Base-by-base conservation (phyloP, 2,888 invertebrate genomes). In the Zhuqinia jingwanae region DNA sequence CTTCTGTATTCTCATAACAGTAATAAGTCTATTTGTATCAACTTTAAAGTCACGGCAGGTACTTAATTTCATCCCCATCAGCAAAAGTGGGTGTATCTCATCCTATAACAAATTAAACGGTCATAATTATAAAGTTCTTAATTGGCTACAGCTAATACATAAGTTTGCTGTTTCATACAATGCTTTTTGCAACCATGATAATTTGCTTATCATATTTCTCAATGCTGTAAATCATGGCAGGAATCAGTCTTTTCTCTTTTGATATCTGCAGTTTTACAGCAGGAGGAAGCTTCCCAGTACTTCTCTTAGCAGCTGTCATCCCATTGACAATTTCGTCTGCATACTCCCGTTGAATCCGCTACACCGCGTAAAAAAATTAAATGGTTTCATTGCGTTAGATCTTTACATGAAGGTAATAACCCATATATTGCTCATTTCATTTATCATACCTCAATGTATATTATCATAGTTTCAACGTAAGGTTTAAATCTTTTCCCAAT, bases 41-140 rank as follows among this genome's bases (percentile, higher is more conserved):
- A 93, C 93, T 17, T 93, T 92, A 91, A 93, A 93, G 90, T 93
- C 93, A 65, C 93, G 91, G 2, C 93, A 92, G 2, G 93, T 93
- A 89, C 93, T 93, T 80, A 92, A 87, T 89, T 93, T 93, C 90
- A 93, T 92, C 77, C 92, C 92, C 27, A 92, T 92, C 92, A 93
- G 92, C 93, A 90, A 89, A 8, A 36, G 8, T 8, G 36, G 8
- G 3, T 36, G 3, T 36, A 36, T 36, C 15, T 70, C 42, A 5
- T 47, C 70, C 63, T 63, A n/a, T n/a, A n/a, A n/a, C n/a, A n/a
- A n/a, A n/a, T n/a, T n/a, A n/a, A n/a, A n/a, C n/a, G n/a, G n/a
- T n/a, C n/a, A n/a, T n/a, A n/a, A n/a, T n/a, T n/a, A n/a, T n/a
- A n/a, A 42, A 42, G 42, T 42, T 8, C 6, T 42, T n/a, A n/a